Evolutionary conservation across 2,797 vertebrate species (phyloP).

Genomic region (Molossus molossus): DNA sequence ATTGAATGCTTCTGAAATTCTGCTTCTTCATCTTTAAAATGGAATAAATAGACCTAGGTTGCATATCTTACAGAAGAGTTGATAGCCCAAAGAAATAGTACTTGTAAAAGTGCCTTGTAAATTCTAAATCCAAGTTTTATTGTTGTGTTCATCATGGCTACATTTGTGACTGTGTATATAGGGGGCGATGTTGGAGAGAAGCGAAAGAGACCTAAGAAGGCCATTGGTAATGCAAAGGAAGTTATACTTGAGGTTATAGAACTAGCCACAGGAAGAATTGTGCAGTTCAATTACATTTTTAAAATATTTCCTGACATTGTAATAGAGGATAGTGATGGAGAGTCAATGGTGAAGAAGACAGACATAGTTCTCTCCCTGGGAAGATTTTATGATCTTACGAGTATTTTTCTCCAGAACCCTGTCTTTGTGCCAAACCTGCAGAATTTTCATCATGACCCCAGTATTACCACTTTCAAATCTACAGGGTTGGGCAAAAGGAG

Average conservation of each 20-base stretch:
- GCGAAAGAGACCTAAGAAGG: background rate
- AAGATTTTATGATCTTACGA: background rate
- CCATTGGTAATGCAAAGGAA: background rate
- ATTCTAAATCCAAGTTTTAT: background rate
- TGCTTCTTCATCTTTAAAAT: conserved; percentile 4
- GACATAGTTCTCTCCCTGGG: background rate
- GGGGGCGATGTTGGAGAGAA: background rate
- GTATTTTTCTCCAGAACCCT: background rate
- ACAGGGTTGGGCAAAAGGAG: background rate
- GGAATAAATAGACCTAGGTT: background rate
- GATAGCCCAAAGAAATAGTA: background rate
- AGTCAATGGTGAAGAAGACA: background rate
- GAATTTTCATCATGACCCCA: background rate
- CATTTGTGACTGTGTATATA: background rate
- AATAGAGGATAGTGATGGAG: background rate
- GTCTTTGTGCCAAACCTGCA: background rate
- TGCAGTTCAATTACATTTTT: background rate
- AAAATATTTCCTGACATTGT: background rate
- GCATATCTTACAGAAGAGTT: background rate
- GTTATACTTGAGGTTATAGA: conserved; percentile 28
- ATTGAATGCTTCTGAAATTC: conserved; percentile 25
- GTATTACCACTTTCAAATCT: background rate
- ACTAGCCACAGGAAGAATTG: background rate
- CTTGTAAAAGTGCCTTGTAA: background rate
- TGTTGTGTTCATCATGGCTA: background rate